phyloP scores from a whole-genome alignment of 2,888 invertebrate species.

The Alsophila aescularia region DNA sequence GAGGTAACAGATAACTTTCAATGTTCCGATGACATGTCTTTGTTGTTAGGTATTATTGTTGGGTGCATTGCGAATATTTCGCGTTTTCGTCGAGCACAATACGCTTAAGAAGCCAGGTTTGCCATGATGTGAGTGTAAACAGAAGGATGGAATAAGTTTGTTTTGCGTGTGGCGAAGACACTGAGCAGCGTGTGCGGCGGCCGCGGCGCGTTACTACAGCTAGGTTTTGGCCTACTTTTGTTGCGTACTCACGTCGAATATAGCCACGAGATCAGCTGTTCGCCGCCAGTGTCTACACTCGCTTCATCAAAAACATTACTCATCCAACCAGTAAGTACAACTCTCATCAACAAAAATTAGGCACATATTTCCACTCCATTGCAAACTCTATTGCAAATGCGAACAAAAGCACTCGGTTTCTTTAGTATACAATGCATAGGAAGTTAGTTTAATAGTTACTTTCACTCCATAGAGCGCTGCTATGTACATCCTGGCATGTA shows the following conservation, averaged over 20 bases:
- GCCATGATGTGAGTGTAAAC: constrained; percentile 71
- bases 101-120: constrained; percentile 54
- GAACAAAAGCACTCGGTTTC: constrained; percentile 33
- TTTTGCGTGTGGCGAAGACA: constrained; percentile 53
- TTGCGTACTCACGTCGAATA: constrained; percentile 74
- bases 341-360: constrained; percentile 8
- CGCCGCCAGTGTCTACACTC: constrained; percentile 52
- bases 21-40: constrained; percentile 78
- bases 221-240: constrained; percentile 82
- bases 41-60: constrained; percentile 67
- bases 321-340: constrained; percentile 51
- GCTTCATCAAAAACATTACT: constrained; percentile 37
- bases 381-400: constrained; percentile 28
- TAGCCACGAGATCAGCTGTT: constrained; percentile 82
- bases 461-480: constrained; percentile 50
- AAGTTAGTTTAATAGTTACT: constrained; percentile 53
- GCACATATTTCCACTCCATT: constrained; percentile 26
- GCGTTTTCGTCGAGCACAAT: constrained; percentile 69
- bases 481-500: constrained; percentile 61
- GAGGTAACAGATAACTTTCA: constrained; percentile 84
- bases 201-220: constrained; percentile 58
- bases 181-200: constrained; percentile 62
- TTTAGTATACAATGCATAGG: constrained; percentile 42
- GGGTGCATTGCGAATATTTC: constrained; percentile 63
- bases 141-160: constrained; percentile 55